Evolutionary conservation across 1,140 invertebrate genomes (phyloP), one percentile per base, ranked within the genome.

Genomic region (Lucilia sericata): DNA sequence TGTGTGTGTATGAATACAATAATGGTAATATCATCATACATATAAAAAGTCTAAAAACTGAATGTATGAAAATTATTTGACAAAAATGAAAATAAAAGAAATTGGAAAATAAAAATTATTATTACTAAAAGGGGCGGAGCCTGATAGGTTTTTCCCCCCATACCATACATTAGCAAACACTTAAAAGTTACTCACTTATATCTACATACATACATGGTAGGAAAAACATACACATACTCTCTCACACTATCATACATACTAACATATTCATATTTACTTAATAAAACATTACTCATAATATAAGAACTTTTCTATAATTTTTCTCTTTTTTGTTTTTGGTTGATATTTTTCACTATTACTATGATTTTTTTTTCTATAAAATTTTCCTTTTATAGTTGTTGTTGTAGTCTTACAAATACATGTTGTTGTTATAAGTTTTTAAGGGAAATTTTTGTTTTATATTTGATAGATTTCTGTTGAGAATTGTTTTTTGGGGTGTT

Each of bases 31-130:
- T 19, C 47, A 25, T n/a, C n/a, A n/a, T n/a, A n/a, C n/a, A n/a
- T 49, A 80, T 78, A 47, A n/a, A 34, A 75, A 9, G 42, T 42
- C 42, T 75, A 14, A 13, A 74, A 25, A 76, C 25, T 30, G 74
- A n/a, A 76, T 42, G 36, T 76, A 42, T 76, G 49, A 83, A 82
- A 51, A 83, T 84, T 82, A 84, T 81, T 65, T 65, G 42, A 36
- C 85, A 84, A 85, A 83, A 83, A 84, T 51, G 87, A 89, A 89
- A 87, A 88, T 88, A 88, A 87, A 89, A 88, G 87, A 86, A 87
- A 89, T 89, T 85, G 88, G 89, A 88, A 87, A 88, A 87, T 89
- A 88, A 88, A 84, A 84, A 84, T 60, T 75, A 81, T 88, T 87
- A 89, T 81, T 80, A 21, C 36, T 78, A 42, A 84, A 84, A 84